Conservation (phyloP, 2,797 vertebrate species). For the Trachurus trachurus region DNA sequence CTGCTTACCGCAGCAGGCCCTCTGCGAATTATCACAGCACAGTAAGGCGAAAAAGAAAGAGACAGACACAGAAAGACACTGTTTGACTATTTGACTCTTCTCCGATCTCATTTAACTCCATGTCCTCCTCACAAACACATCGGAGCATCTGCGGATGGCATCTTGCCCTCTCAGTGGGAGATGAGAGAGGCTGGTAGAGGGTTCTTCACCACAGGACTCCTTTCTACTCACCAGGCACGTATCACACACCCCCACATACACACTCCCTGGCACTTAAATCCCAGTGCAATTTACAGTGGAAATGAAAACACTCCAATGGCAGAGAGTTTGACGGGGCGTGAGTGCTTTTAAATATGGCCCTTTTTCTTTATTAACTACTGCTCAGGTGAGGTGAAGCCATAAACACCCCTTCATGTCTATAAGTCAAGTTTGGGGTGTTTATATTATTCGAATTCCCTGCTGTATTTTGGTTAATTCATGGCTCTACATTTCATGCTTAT, state of each 20-base stretch:
- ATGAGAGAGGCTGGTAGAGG: slow-evolving; percentile 53
- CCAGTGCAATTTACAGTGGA: slow-evolving; percentile 75
- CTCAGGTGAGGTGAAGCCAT: slow-evolving; percentile 63
- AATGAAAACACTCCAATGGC: slow-evolving; percentile 72
- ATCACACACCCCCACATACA: slow-evolving; percentile 25
- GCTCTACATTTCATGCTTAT: slow-evolving; percentile 12
- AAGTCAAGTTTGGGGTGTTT: slow-evolving; percentile 46
- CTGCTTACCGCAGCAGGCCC: slow-evolving; percentile 32
- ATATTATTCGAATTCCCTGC: slow-evolving; percentile 21
- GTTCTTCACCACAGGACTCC: slow-evolving; percentile 53
- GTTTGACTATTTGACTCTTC: slow-evolving; percentile 51
- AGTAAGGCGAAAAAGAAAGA: slow-evolving; percentile 24
- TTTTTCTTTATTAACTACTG: slow-evolving; percentile 61
- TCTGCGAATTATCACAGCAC: slow-evolving; percentile 55
- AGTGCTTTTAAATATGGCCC: slow-evolving; percentile 59
- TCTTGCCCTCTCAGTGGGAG: slow-evolving; percentile 58
- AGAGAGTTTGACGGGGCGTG: slow-evolving; percentile 56
- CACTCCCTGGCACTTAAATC: slow-evolving; percentile 54
- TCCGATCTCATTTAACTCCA: slow-evolving; percentile 59
- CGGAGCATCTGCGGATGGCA: slow-evolving; percentile 55
- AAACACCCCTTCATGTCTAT: slow-evolving; percentile 53
- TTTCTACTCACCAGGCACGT: slow-evolving; percentile 41
- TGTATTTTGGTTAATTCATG: slow-evolving; percentile 27
- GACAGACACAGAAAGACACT: slow-evolving; percentile 29
- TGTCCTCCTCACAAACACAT: slow-evolving; percentile 36